Conservation (phyloP, 1,140 invertebrate species). For the Drosophila tsacasi region DNA sequence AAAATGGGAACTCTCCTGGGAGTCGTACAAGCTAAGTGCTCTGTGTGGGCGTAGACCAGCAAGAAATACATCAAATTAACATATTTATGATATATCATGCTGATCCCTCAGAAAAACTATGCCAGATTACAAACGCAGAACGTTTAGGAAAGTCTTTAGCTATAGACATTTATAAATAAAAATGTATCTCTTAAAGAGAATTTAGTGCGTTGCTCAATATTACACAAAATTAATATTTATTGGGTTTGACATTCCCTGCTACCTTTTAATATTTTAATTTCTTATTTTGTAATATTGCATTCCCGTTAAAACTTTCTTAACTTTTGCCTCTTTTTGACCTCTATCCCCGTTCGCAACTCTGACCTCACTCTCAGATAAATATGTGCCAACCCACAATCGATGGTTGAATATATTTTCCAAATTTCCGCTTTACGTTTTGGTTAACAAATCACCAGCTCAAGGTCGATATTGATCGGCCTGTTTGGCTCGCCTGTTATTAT, state of each 20-base stretch:
- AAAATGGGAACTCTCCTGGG: conserved; percentile 15
- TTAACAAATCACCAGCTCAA: conserved; percentile 40
- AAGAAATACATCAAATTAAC: conserved; percentile 33
- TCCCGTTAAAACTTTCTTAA: background rate
- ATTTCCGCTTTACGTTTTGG: conserved; percentile 42
- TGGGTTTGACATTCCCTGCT: background rate
- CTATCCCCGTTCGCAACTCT: conserved; percentile 14
- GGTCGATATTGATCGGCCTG: conserved; percentile 52
- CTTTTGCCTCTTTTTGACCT: conserved; percentile 17
- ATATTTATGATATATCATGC: conserved; percentile 28
- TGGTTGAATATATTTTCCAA: conserved; percentile 43
- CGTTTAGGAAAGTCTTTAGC: conserved; percentile 10
- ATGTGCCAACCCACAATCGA: conserved; percentile 33
- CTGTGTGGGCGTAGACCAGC: conserved; percentile 23
- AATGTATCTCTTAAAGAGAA: background rate
- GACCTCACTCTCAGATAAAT: conserved; percentile 18
- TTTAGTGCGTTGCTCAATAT: conserved; percentile 2
- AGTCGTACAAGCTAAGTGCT: conserved; percentile 1
- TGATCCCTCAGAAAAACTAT: background rate
- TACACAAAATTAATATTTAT: conserved; percentile 9
- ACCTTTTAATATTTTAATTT: background rate
- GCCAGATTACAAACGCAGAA: background rate
- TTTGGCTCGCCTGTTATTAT: conserved; percentile 41
- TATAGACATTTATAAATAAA: conserved; percentile 14
- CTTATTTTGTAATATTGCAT: background rate